Evolutionary conservation across 2,797 vertebrate genomes (phyloP), one percentile per base, ranked within the genome.

Genomic region (Eulemur mongoz): DNA sequence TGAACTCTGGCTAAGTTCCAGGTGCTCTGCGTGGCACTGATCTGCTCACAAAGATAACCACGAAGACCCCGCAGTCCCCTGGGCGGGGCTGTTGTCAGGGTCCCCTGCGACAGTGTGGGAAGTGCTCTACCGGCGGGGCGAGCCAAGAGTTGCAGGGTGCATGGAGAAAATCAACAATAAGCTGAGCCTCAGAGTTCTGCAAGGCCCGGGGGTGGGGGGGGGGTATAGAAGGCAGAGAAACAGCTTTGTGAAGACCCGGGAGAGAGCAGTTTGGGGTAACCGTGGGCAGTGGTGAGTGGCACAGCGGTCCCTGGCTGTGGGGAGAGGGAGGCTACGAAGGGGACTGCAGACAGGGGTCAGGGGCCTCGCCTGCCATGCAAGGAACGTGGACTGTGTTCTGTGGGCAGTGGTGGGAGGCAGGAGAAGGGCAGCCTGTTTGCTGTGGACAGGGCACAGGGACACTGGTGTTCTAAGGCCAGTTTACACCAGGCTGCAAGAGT

Each of bases 251-350:
- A 80, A 65, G 80, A 72, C 15, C 25, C n/a, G 14, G 9, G 69
- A 12, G 35, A 54, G 80, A 48, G n/a, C 40, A 30, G 54, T 22
- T 43, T 70, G 59, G 83, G 22, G 54, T 7, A 9, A 7, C 30
- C 0, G 4, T 40, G 18, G 83, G 54, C 5, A 25, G 13, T 2
- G 3, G 14, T 1, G 8, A 8, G 40, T 0, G 2, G 70, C 20
- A n/a, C 25, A 7, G 27, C 3, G 9, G 32, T 8, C 2, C 1
- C 20, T 17, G 43, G 52, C 20, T 15, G 4, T 10, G 25, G 22
- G 25, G 48, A 8, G 0, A 3, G 5, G 40, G 4, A n/a, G 30
- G 27, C 38, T 72, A 18, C 22, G 43, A 70, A 70, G 20, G 18
- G 4, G 10, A 25, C 1, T 35, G 7, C 32, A 54, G 17, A 27